phyloP scores from a whole-genome alignment of 64 coral and sea anemone genomes.

The Dendrophyllia cribrosa region DNA sequence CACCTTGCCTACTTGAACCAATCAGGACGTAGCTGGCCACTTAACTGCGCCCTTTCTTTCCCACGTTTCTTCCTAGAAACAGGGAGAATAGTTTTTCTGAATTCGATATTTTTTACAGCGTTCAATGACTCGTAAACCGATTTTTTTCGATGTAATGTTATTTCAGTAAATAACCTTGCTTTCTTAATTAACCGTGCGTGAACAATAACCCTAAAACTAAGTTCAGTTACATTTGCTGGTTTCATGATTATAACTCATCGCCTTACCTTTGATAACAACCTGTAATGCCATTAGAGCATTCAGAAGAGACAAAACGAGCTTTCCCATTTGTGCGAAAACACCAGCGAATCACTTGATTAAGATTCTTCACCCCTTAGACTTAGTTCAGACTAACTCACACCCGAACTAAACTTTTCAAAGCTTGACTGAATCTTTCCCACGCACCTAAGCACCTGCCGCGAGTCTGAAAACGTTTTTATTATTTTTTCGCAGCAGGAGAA shows the following conservation, averaged over 20 bases:
- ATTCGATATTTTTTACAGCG: too few species aligned
- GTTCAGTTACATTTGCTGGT: neutral
- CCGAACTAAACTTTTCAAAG: neutral
- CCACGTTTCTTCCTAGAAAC: too few species aligned
- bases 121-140: too few species aligned
- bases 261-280: neutral
- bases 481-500: neutral
- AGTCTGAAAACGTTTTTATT: neutral
- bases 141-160: too few species aligned
- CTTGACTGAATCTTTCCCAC: neutral
- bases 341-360: neutral
- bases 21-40: too few species aligned
- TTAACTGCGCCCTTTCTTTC: too few species aligned
- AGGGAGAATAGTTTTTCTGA: too few species aligned
- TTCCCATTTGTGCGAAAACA: neutral
- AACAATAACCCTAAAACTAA: neutral
- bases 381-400: neutral
- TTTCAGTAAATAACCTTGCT: too few species aligned
- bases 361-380: neutral
- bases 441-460: neutral
- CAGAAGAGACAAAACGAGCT: neutral
- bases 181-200: too few species aligned
- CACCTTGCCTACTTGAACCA: too few species aligned
- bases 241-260: neutral
- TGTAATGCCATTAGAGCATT: neutral